Evolutionary conservation across 2,113 vertebrate genomes (phyloP).

Genomic region (Sylvia atricapilla): DNA sequence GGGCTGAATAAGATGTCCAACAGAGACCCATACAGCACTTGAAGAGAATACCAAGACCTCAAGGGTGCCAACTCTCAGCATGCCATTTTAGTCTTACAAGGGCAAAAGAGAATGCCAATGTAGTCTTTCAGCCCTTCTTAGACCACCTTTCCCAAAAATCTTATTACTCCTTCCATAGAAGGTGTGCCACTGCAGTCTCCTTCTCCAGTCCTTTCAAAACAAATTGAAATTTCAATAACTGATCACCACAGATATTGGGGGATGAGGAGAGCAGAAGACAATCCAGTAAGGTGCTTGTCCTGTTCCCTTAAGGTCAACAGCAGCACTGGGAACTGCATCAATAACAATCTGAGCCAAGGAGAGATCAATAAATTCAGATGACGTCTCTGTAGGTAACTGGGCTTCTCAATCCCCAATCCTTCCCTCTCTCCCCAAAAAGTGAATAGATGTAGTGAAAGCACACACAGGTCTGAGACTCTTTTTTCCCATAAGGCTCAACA

Average conservation of each 20-base stretch:
- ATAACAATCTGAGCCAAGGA: neutral
- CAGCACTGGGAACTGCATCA: neutral
- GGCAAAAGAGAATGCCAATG: neutral
- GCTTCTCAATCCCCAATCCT: rapidly evolving
- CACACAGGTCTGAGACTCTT: neutral
- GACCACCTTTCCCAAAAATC: neutral
- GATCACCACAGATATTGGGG: neutral
- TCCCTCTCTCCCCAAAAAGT: neutral
- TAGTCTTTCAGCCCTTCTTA: neutral
- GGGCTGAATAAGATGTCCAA: neutral
- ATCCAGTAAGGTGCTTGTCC: neutral
- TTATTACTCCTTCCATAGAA: neutral
- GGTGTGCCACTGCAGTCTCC: neutral
- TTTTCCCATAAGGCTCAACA: neutral
- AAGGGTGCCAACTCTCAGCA: neutral
- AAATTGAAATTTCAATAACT: neutral
- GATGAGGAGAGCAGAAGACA: neutral
- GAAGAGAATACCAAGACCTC: neutral
- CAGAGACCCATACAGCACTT: neutral
- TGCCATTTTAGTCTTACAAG: neutral
- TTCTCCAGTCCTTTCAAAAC: neutral
- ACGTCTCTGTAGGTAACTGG: neutral
- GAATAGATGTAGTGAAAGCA: neutral
- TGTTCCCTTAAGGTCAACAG: neutral
- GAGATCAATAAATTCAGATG: neutral